phyloP scores from a whole-genome alignment of 2,113 vertebrate species.

The Campylomormyrus tamandua region DNA sequence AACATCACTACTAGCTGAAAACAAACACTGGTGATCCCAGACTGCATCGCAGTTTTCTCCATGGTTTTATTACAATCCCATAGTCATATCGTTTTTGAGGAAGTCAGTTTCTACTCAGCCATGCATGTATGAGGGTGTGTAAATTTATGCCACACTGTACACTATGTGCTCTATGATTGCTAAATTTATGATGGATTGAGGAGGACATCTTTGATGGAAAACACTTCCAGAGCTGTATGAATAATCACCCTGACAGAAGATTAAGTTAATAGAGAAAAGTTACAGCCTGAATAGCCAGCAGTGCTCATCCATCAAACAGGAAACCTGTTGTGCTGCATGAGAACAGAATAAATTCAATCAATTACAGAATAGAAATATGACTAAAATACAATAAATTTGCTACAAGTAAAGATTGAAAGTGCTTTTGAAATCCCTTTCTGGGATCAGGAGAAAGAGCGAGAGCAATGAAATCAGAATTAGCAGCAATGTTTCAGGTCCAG shows the following conservation, averaged over 20 bases:
- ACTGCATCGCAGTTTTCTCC: neutral
- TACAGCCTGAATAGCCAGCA: neutral
- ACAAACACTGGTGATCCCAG: neutral
- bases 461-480: neutral
- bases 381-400: neutral
- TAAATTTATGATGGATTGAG: neutral
- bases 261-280: conserved; percentile 12
- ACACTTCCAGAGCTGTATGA: conserved; percentile 10
- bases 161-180: neutral
- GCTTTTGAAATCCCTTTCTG: neutral
- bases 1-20: neutral
- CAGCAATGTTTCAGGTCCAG: neutral
- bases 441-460: neutral
- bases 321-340: neutral
- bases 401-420: neutral
- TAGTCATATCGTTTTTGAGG: neutral
- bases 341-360: conserved; percentile 13
- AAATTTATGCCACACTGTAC: neutral
- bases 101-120: neutral
- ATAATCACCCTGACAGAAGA: conserved; percentile 13
- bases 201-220: conserved; percentile 11
- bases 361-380: neutral
- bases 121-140: neutral
- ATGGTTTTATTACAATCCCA: neutral
- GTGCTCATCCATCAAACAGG: neutral